Evolutionary conservation across 2,888 invertebrate species (phyloP), one percentile per base, ranked within the genome.

Genomic region (Girardia tigrina): DNA sequence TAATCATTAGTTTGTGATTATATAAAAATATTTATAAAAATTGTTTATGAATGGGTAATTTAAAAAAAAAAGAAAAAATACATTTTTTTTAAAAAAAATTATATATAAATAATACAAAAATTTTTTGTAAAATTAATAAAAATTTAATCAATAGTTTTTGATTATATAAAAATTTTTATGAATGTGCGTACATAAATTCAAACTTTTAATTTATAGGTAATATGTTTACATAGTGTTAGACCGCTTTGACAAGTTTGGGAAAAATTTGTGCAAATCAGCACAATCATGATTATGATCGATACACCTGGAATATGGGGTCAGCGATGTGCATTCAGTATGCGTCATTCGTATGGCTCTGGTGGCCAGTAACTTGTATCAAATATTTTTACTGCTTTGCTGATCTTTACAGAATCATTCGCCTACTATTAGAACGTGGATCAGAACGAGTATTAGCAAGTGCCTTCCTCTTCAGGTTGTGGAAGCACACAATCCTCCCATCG

Each of bases 271-370:
- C 56, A 56, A 56, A 56, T 56, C n/a, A n/a, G 23, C 56, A n/a
- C 23, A 56, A 56, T 56, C 56, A 56, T 56, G 56, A 56, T 56
- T 56, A 56, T 56, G 56, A 56, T 56, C 56, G n/a, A 56, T 56
- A 56, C 56, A 56, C 56, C 56, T 56, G 56, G 56, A 56, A 56
- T 56, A 56, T 56, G 56, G 56, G 56, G 56, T 56, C 56, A 56
- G 56, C n/a, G 56, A 56, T 56, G 56, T 56, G 56, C 56, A 56
- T 56, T 56, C 23, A 2, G 56, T 56, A 56, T 56, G 56, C 56
- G n/a, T 56, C n/a, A 16, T 56, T 56, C 56, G 56, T 56, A 23
- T 56, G 56, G 56, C 4, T 56, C n/a, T 20, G 56, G 56, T 56
- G n/a, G 56, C 56, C 56, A 56, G 4, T 23, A 56, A 56, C 8